Percentiles rank a stretch among this genome's conserved stretches.
Conservation (phyloP, 2,797 vertebrate species). For the Helostoma temminkii region DNA sequence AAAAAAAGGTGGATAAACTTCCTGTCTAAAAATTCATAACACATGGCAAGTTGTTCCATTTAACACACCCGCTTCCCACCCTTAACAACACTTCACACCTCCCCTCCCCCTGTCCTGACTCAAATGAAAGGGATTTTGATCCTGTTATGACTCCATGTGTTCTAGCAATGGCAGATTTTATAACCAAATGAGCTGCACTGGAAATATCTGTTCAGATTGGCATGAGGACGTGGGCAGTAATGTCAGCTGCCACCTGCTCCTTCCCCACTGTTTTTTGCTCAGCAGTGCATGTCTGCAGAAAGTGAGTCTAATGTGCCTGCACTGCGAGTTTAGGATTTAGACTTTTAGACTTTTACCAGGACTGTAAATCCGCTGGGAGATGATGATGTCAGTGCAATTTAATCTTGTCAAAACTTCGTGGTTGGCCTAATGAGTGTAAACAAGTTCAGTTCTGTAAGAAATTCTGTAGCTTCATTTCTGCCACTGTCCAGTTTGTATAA, state of each 20-base stretch:
- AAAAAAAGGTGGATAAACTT: constrained; percentile 21
- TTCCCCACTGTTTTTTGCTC: constrained; percentile 60
- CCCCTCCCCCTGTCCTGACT: constrained; percentile 10
- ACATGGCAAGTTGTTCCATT: constrained; percentile 50
- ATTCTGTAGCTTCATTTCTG: constrained; percentile 49
- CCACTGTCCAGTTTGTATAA: constrained; percentile 43
- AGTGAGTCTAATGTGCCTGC: constrained; percentile 52
- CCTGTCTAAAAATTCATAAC: constrained; percentile 47
- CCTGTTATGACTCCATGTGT: constrained; percentile 56
- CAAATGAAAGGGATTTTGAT: constrained; percentile 58
- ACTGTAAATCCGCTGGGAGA: constrained; percentile 47
- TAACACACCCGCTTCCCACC: constrained; percentile 47
- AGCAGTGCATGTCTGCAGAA: constrained; percentile 59
- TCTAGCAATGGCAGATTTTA: constrained; percentile 59
- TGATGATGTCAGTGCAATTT: constrained; percentile 64
- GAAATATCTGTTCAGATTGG: constrained; percentile 74
- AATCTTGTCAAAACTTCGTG: constrained; percentile 57
- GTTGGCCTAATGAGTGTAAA: constrained; percentile 41
- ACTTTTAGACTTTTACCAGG: constrained; percentile 54
- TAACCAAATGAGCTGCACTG: constrained; percentile 57
- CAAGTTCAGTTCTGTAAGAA: constrained; percentile 36
- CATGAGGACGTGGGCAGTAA: constrained; percentile 71
- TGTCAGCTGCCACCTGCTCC: constrained; percentile 78
- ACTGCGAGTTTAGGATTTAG: constrained; percentile 60
- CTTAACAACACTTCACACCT: constrained; percentile 40